Conservation (phyloP, 1,140 invertebrate genomes). For the Camponotus pennsylvanicus region DNA sequence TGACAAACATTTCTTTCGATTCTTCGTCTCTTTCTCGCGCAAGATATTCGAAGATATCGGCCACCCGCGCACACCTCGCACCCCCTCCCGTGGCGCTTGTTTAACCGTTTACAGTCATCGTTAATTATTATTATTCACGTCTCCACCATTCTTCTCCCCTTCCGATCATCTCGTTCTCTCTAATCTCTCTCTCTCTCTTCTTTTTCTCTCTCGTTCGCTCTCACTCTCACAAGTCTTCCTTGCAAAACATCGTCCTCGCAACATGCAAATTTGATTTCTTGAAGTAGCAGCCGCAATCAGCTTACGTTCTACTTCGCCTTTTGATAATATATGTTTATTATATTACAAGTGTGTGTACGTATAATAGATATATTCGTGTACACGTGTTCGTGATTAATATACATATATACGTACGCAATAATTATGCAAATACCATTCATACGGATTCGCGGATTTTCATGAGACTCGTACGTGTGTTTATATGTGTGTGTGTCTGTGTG, state of each 20-base stretch:
- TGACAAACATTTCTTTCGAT: background rate
- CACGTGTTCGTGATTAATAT: slow-evolving; percentile 59
- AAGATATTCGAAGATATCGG: background rate
- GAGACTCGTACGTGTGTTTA: slow-evolving; percentile 39
- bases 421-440: slow-evolving; percentile 41
- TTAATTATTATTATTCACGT: slow-evolving; percentile 73
- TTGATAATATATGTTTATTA: slow-evolving; percentile 69
- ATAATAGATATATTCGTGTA: slow-evolving; percentile 49
- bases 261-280: slow-evolving; percentile 81
- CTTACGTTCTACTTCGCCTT: slow-evolving; percentile 64
- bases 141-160: slow-evolving; percentile 28
- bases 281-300: slow-evolving; percentile 72
- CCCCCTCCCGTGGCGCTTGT: slow-evolving; percentile 73
- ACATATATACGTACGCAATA: slow-evolving; percentile 59
- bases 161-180: slow-evolving; percentile 49
- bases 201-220: slow-evolving; percentile 36
- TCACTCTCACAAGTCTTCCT: background rate
- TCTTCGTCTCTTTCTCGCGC: background rate
- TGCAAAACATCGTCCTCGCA: slow-evolving; percentile 65
- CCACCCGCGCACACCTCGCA: slow-evolving; percentile 58
- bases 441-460: slow-evolving; percentile 28
- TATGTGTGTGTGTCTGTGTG: slow-evolving; percentile 21
- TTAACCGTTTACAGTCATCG: slow-evolving; percentile 80
- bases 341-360: slow-evolving; percentile 63
- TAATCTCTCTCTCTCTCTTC: slow-evolving; percentile 44